These are phyloP conservation scores for Carcharodon carcharias DNA, from an alignment of 2,797 vertebrate genomes.

Conservation along the genomic window DNA sequence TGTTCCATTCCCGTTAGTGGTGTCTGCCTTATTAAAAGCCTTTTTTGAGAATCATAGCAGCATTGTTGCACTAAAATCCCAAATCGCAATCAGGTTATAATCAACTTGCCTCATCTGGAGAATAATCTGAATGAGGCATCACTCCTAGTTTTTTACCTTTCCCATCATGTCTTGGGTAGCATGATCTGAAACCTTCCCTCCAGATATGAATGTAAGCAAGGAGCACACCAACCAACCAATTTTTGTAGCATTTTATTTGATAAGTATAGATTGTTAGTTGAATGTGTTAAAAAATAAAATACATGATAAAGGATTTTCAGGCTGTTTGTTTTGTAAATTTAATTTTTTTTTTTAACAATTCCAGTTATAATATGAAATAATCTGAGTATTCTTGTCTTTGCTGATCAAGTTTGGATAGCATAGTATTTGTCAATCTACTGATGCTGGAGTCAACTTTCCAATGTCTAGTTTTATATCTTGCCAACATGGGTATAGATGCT, in stretches of 20 bases:
- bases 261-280: not conserved
- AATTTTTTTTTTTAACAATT: not conserved
- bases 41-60: not conserved
- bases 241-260: not conserved
- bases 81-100: not conserved
- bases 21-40: not conserved
- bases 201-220: slow-evolving; percentile 19
- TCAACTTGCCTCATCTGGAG: not conserved
- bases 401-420: not conserved
- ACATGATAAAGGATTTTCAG: not conserved
- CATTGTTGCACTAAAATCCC: not conserved
- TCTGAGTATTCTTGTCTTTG: not conserved
- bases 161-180: not conserved
- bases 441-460: not conserved
- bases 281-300: not conserved
- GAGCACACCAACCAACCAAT: not conserved
- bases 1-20: not conserved
- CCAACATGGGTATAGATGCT: not conserved
- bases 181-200: not conserved
- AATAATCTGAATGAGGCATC: not conserved
- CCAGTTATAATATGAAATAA: not conserved
- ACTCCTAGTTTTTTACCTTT: not conserved
- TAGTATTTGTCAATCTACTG: not conserved
- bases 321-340: not conserved
- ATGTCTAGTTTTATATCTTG: not conserved